Conservation (phyloP, 2,113 vertebrate genomes). For the Tenebrosternarchus preto region DNA sequence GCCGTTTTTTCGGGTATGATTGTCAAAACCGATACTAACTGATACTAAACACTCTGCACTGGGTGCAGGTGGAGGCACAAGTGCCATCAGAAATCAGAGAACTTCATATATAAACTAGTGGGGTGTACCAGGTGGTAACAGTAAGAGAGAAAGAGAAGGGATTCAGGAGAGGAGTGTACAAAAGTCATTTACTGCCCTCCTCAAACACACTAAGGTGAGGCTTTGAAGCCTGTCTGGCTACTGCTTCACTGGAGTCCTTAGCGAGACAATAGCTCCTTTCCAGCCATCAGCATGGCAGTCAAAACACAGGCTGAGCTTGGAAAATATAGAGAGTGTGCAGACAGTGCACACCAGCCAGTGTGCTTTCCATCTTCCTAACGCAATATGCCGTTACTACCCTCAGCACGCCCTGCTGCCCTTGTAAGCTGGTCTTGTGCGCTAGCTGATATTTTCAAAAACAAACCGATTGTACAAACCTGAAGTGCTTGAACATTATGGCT, state of each 20-base stretch:
- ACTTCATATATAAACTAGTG: not conserved
- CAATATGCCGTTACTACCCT: slow-evolving; percentile 45
- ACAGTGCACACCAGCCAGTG: slow-evolving; percentile 35
- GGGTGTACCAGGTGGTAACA: not conserved
- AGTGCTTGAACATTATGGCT: not conserved
- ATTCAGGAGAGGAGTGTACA: not conserved
- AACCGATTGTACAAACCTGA: not conserved
- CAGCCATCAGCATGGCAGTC: slow-evolving; percentile 51
- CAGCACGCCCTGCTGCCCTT: slow-evolving; percentile 14
- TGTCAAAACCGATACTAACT: slow-evolving; percentile 29
- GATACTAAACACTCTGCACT: slow-evolving; percentile 4
- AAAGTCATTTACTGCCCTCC: slow-evolving; percentile 39
- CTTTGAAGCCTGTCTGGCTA: slow-evolving; percentile 52
- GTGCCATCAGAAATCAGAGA: not conserved
- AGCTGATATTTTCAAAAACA: slow-evolving; percentile 20
- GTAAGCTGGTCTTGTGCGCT: slow-evolving; percentile 20
- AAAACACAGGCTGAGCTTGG: slow-evolving; percentile 53
- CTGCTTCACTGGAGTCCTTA: slow-evolving; percentile 42
- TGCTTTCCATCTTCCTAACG: slow-evolving; percentile 49
- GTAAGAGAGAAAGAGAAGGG: slow-evolving; percentile 10
- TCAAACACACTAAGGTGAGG: slow-evolving; percentile 42
- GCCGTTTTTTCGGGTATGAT: slow-evolving; percentile 27
- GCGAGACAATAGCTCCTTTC: slow-evolving; percentile 54
- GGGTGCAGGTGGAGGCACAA: not conserved
- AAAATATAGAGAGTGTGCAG: slow-evolving; percentile 47